Evolutionary conservation across 1,140 invertebrate genomes (phyloP).

Genomic region (Papilio dardanus): DNA sequence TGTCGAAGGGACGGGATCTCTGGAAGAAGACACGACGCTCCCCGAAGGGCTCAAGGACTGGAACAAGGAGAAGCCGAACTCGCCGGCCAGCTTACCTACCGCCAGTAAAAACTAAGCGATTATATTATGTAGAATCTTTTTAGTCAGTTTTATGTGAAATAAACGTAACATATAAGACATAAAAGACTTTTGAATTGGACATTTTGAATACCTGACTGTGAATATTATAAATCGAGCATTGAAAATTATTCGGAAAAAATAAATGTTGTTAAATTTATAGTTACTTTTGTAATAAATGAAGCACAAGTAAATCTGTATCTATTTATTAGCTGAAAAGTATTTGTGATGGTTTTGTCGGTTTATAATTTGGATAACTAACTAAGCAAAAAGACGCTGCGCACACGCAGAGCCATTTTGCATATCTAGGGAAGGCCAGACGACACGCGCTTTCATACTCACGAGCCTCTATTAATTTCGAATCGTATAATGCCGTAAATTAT

Average conservation of each 20-base stretch:
- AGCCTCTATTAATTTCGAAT: neutral
- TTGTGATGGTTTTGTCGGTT: neutral
- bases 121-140: slow-evolving; percentile 61
- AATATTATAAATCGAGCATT: neutral
- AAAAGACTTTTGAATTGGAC: slow-evolving; percentile 53
- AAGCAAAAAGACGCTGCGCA: neutral
- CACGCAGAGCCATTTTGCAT: neutral
- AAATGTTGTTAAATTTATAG: neutral
- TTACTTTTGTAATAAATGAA: neutral
- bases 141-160: slow-evolving; percentile 74
- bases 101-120: slow-evolving; percentile 69
- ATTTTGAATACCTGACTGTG: neutral
- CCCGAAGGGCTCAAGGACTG: slow-evolving; percentile 98
- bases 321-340: too few relatives aligned
- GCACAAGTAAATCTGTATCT: too few relatives aligned
- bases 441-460: neutral
- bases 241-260: neutral
- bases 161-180: slow-evolving; percentile 74
- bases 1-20: slow-evolving; percentile 98
- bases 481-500: neutral
- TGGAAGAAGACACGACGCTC: slow-evolving; percentile 97
- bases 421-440: too few relatives aligned
- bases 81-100: slow-evolving; percentile 59
- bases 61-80: slow-evolving; percentile 88
- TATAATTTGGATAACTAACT: neutral